Evolutionary conservation across 2,797 vertebrate genomes (phyloP).

Genomic region (Geotrypetes seraphini): DNA sequence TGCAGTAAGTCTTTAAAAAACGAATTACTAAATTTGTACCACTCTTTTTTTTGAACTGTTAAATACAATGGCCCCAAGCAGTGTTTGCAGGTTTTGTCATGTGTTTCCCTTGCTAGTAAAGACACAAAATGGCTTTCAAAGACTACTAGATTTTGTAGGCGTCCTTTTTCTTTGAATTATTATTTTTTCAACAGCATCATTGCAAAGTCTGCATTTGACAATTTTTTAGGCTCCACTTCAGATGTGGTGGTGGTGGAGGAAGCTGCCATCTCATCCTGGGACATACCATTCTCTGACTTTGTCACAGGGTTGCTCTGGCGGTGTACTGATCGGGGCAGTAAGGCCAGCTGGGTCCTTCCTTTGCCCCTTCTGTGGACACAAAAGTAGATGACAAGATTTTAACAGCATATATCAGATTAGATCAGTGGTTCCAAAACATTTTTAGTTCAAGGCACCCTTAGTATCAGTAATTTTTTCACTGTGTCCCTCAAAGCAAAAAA

Average conservation of each 20-base stretch:
- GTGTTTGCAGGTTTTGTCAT: conserved; percentile 1
- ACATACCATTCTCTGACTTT: conserved; percentile 78
- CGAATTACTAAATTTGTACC: background rate
- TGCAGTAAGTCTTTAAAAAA: background rate
- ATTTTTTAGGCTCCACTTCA: conserved; percentile 50
- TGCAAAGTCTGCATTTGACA: conserved; percentile 97
- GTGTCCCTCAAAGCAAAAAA: too few relatives aligned
- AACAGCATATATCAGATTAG: too few relatives aligned
- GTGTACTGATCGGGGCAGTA: conserved; percentile 82
- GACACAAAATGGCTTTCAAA: conserved; percentile 69
- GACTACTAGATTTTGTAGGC: conserved; percentile 43
- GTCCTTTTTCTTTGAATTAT: conserved; percentile 16
- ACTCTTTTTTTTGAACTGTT: background rate
- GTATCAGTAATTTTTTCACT: too few relatives aligned
- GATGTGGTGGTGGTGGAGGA: conserved; percentile 3
- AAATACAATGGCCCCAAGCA: conserved; percentile 11
- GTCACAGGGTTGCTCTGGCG: conserved; percentile 46
- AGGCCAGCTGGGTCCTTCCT: conserved; percentile 82
- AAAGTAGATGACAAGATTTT: background rate
- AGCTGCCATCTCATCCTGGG: conserved; percentile 26
- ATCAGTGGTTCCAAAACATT: too few relatives aligned
- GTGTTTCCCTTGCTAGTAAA: conserved; percentile 43
- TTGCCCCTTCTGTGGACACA: conserved; percentile 69
- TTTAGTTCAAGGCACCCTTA: too few relatives aligned
- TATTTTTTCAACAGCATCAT: conserved; percentile 87